Conservation (phyloP, 2,797 vertebrate species). For the Paratrypauchen microcephalus region DNA sequence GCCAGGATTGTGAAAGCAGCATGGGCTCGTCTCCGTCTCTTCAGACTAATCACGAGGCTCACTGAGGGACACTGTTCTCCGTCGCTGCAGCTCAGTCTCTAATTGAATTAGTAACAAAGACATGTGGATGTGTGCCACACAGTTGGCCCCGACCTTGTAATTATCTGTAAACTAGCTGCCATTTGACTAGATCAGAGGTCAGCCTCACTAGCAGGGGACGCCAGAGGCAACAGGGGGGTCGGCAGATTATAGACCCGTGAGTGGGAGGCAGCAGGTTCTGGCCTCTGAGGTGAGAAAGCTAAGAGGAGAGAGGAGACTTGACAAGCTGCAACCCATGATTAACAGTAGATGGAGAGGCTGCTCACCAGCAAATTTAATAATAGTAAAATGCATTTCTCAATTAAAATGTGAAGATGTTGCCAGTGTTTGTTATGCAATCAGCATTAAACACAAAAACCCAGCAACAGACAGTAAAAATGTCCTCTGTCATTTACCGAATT, state of each 20-base stretch:
- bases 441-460: not conserved
- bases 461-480: not conserved
- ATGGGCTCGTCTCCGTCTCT: slow-evolving; percentile 18
- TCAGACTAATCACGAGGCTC: slow-evolving; percentile 47
- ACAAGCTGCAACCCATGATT: slow-evolving; percentile 52
- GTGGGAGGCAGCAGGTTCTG: slow-evolving; percentile 54
- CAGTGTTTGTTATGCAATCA: not conserved
- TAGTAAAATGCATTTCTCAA: not conserved
- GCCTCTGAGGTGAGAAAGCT: slow-evolving; percentile 32
- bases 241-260: slow-evolving; percentile 48
- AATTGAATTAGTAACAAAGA: slow-evolving; percentile 68
- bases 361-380: slow-evolving; percentile 8
- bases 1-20: slow-evolving; percentile 3
- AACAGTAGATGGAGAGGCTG: slow-evolving; percentile 28
- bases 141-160: slow-evolving; percentile 59
- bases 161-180: slow-evolving; percentile 61
- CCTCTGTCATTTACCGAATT: not conserved
- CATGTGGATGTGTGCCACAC: slow-evolving; percentile 55
- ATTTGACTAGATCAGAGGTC: slow-evolving; percentile 53
- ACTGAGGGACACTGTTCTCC: slow-evolving; percentile 50
- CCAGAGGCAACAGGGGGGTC: slow-evolving; percentile 49
- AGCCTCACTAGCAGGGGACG: slow-evolving; percentile 43
- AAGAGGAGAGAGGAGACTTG: slow-evolving; percentile 46
- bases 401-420: not conserved
- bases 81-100: slow-evolving; percentile 60